phyloP scores from a whole-genome alignment of 2,888 invertebrate genomes.

The Catocala fraxini region DNA sequence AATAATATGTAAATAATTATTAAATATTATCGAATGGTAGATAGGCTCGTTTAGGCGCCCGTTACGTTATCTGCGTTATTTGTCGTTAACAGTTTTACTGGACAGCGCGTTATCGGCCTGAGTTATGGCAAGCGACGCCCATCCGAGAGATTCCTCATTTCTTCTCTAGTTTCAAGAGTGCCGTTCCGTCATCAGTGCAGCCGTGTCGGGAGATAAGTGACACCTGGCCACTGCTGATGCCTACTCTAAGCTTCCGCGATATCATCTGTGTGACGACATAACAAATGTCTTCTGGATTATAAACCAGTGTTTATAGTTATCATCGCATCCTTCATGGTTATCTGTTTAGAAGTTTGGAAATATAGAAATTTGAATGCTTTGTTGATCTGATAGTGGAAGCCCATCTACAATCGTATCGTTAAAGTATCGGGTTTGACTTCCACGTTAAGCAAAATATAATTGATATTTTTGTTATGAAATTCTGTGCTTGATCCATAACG shows the following conservation, averaged over 20 bases:
- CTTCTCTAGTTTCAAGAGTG: slow-evolving; percentile 75
- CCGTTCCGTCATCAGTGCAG: slow-evolving; percentile 55
- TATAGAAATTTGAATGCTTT: neutral
- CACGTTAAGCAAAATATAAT: no score
- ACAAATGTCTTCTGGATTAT: slow-evolving; percentile 39
- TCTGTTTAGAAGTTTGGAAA: slow-evolving; percentile 18
- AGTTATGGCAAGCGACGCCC: slow-evolving; percentile 74
- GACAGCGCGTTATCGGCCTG: slow-evolving; percentile 78
- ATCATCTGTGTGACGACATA: slow-evolving; percentile 47
- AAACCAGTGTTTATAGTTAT: slow-evolving; percentile 41
- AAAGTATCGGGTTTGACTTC: no score
- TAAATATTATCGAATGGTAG: slow-evolving; percentile 83
- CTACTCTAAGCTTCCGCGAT: slow-evolving; percentile 43
- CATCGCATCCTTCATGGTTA: slow-evolving; percentile 27
- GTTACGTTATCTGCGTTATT: slow-evolving; percentile 83
- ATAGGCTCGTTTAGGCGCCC: slow-evolving; percentile 84
- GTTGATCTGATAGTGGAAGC: no score
- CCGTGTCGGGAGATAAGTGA: slow-evolving; percentile 64
- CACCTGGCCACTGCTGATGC: slow-evolving; percentile 51
- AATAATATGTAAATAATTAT: slow-evolving; percentile 84
- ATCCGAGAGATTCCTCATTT: slow-evolving; percentile 63
- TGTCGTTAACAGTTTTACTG: slow-evolving; percentile 82
- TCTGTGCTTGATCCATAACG: no score
- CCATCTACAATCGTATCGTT: no score
- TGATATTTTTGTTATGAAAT: no score